phyloP scores from a whole-genome alignment of 2,113 vertebrate species.

The Rhodinocichla rosea region DNA sequence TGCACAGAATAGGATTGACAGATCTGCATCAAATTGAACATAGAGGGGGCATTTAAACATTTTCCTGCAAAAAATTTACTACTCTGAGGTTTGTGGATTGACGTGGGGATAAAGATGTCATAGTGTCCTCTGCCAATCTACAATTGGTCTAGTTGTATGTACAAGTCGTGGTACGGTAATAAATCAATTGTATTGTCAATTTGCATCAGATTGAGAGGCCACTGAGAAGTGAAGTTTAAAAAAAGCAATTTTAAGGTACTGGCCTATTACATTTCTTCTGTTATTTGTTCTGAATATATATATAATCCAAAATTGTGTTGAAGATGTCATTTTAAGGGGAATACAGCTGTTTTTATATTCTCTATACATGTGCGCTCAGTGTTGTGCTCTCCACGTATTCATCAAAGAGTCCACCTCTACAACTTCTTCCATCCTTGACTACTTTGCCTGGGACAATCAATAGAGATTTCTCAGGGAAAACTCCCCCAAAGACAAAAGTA shows the following conservation, averaged over 20 bases:
- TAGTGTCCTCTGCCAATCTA: neutral
- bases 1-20: neutral
- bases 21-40: neutral
- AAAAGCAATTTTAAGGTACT: neutral
- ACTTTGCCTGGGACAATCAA: neutral
- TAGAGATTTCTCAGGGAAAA: neutral
- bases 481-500: neutral
- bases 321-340: neutral
- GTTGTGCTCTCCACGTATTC: neutral
- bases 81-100: neutral
- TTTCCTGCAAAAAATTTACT: neutral
- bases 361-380: neutral
- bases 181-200: neutral
- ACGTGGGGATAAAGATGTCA: neutral
- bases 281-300: neutral
- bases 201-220: neutral
- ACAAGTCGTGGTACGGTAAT: neutral
- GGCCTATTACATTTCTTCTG: neutral
- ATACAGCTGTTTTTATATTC: neutral
- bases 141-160: neutral
- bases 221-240: neutral
- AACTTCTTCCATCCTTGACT: neutral
- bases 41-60: fast-evolving
- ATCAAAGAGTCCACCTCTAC: neutral
- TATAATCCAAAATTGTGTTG: neutral